Evolutionary conservation across 2,888 invertebrate species (phyloP).

Genomic region (Sinohyriopsis cumingii): DNA sequence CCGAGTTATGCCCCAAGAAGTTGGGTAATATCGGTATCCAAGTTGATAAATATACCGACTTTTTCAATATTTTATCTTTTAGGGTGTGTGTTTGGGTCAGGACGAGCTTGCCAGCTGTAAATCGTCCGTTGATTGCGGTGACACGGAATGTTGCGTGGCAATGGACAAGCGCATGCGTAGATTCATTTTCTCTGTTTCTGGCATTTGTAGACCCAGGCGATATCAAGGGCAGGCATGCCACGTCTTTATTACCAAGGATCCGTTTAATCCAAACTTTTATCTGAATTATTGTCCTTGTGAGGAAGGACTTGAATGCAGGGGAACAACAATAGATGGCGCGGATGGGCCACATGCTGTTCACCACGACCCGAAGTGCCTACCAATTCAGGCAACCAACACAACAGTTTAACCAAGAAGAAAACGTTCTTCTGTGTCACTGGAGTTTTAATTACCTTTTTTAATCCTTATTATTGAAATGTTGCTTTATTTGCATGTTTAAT

Average conservation of each 20-base stretch:
- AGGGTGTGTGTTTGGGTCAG: too few species aligned
- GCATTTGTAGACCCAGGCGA: slow-evolving; percentile 32
- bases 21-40: too few species aligned
- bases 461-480: too few species aligned
- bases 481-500: too few species aligned
- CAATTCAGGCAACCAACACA: slow-evolving; percentile 4
- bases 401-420: too few species aligned
- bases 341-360: slow-evolving; percentile 24
- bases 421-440: too few species aligned
- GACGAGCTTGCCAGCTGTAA: slow-evolving; percentile 11
- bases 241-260: slow-evolving; percentile 25
- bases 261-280: slow-evolving; percentile 26
- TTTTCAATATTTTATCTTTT: too few species aligned
- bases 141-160: slow-evolving; percentile 39
- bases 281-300: slow-evolving; percentile 36
- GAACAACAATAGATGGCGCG: slow-evolving; percentile 26
- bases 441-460: too few species aligned
- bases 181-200: slow-evolving; percentile 26
- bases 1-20: too few species aligned
- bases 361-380: slow-evolving; percentile 37
- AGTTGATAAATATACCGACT: too few species aligned
- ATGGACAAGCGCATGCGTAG: slow-evolving; percentile 31
- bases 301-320: slow-evolving; percentile 28
- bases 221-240: slow-evolving; percentile 38
- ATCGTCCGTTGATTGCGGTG: slow-evolving; percentile 33